Evolutionary conservation across 2,888 invertebrate genomes (phyloP).

Genomic region (Corythucha ciliata): DNA sequence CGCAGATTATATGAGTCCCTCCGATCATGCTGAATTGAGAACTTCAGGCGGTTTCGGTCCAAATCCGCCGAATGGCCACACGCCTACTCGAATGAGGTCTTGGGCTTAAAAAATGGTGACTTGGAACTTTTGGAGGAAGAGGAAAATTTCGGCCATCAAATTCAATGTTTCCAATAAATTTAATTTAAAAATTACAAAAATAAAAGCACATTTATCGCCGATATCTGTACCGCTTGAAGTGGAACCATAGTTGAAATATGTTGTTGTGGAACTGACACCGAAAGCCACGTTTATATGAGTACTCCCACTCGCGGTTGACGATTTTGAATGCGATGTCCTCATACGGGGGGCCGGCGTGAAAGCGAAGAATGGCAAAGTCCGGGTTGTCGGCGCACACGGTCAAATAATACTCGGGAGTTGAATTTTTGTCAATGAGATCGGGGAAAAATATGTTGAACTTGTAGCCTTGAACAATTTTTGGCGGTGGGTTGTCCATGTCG

Average conservation of each 20-base stretch:
- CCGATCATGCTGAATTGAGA: too few relatives aligned
- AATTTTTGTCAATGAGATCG: conserved; percentile 86
- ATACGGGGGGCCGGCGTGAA: conserved; percentile 98
- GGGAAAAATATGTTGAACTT: conserved; percentile 99
- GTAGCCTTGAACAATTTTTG: conserved; percentile 99
- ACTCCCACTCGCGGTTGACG: conserved; percentile 99
- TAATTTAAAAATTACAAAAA: too few relatives aligned
- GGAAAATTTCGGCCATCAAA: too few relatives aligned
- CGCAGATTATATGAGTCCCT: too few relatives aligned
- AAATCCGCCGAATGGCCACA: too few relatives aligned
- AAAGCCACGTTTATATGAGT: conserved; percentile 95
- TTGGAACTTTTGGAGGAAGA: too few relatives aligned
- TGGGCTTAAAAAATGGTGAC: too few relatives aligned
- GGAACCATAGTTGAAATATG: conserved; percentile 99
- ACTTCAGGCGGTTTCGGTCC: too few relatives aligned
- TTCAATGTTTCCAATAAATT: too few relatives aligned
- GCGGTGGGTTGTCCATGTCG: conserved; percentile 99
- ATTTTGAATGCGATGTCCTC: conserved; percentile 99
- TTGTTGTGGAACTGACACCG: conserved; percentile 99
- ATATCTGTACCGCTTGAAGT: conserved; percentile 96
- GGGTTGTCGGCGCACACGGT: conserved; percentile 83
- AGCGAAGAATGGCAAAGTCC: conserved; percentile 89
- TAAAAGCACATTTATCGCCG: conserved; percentile 51
- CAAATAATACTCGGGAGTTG: conserved; percentile 89
- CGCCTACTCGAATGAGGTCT: too few relatives aligned